phyloP scores from a whole-genome alignment of 2,888 invertebrate species.

The Agrochola lota region DNA sequence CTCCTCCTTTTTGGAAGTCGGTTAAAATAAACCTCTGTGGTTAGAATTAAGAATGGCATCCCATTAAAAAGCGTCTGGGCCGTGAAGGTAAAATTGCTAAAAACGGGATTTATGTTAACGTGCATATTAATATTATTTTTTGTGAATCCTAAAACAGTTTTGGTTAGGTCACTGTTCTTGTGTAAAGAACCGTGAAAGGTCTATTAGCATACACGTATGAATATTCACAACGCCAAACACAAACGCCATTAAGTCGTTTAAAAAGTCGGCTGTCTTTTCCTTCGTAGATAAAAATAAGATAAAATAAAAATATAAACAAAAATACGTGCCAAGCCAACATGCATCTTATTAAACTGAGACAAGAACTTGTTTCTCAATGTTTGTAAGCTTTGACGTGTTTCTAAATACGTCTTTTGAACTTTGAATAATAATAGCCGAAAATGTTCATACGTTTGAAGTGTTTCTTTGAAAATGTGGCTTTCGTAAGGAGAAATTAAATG shows the following conservation, averaged over 20 bases:
- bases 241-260: conserved; percentile 71
- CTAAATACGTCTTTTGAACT: conserved; percentile 77
- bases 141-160: conserved; percentile 35
- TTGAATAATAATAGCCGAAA: conserved; percentile 74
- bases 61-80: not conserved
- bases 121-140: conserved; percentile 21
- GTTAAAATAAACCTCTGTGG: too few species aligned
- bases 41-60: too few species aligned
- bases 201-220: conserved; percentile 72
- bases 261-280: conserved; percentile 71
- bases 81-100: conserved; percentile 8
- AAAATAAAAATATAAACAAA: conserved; percentile 73
- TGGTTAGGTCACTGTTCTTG: conserved; percentile 18
- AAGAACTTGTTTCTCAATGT: conserved; percentile 65
- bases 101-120: conserved; percentile 9
- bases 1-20: too few species aligned
- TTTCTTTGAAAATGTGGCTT: conserved; percentile 72
- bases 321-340: conserved; percentile 70
- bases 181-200: conserved; percentile 53
- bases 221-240: conserved; percentile 75
- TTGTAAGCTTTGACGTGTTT: conserved; percentile 70
- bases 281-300: conserved; percentile 73
- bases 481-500: conserved; percentile 63
- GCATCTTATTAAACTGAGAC: conserved; percentile 71
- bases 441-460: conserved; percentile 75